Evolutionary conservation across 1,140 invertebrate species (phyloP), one percentile per base, ranked within the genome.

Genomic region (Saxidomus purpurata): DNA sequence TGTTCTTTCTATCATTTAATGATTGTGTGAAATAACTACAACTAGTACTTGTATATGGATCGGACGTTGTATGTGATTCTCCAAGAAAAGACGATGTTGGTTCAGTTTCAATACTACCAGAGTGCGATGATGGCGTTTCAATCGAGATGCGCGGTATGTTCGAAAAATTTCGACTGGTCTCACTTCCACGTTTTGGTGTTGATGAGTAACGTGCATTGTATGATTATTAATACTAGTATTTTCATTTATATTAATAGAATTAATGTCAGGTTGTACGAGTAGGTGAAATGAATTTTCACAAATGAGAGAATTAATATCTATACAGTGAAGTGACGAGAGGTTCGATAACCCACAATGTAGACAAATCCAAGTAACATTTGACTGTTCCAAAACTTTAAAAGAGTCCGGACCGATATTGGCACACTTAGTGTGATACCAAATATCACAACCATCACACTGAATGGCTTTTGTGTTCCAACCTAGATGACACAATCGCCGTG

Each of bases 381-480:
- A 25, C 38, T 17, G 17, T 47, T 52, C 6, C 4, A 87, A 55
- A 15, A 61, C 28, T 17, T 31, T 79, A 28, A 63, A 80, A 31
- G 59, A 34, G 9, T 80, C 69, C n/a, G 76, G 55, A 34, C 59
- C 11, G 17, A 80, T 47, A 47, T 52, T 87, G 28, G 74, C 11
- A 52, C 76, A 87, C 22, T 38, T 79, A 36, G 1, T 87, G 22
- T 87, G 85, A 36, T 49, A 87, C 85, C 85, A 67, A n/a, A 80
- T 80, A 36, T 80, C 55, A 71, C 74, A 87, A 15, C 74, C 74
- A 76, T 87, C 76, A 69, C 74, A 69, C 40, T 80, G 76, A 1
- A 87, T 59, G 59, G 59, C 85, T 71, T 67, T 87, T 38, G 85
- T 38, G 67, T 80, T 87, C 74, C 59, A 87, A 15, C 17, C 13